Percentiles rank a stretch among this genome's conserved stretches.
Evolutionary conservation across 2,888 invertebrate genomes (phyloP).

Genomic region (Pyrochroa serraticornis): DNA sequence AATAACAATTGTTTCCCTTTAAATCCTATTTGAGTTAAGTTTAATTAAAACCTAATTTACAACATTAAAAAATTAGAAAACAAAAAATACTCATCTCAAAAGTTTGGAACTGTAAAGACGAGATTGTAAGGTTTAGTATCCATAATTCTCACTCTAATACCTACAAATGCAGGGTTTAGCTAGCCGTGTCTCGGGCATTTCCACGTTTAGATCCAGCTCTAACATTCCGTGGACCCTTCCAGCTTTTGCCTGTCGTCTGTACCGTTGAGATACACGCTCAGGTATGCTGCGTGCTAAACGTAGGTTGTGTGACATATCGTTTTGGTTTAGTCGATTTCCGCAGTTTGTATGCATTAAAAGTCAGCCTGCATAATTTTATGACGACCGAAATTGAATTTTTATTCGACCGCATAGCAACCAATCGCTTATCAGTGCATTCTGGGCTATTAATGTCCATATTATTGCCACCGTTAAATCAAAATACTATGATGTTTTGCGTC

Average conservation of each 20-base stretch:
- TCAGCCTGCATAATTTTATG: slow-evolving; percentile 23
- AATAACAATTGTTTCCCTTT: no score
- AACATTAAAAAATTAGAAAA: no score
- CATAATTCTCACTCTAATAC: no score
- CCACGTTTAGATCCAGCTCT: no score
- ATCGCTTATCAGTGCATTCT: slow-evolving; percentile 21
- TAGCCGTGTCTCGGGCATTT: no score
- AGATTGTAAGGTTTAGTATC: no score
- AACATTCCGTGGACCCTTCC: no score
- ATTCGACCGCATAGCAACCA: slow-evolving; percentile 24
- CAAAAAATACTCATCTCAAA: no score
- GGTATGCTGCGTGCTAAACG: slow-evolving; percentile 8
- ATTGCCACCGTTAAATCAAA: slow-evolving; percentile 21
- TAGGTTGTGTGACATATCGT: slow-evolving; percentile 9
- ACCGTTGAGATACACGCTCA: slow-evolving; percentile 8
- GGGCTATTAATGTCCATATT: slow-evolving; percentile 15
- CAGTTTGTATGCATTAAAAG: slow-evolving; percentile 21
- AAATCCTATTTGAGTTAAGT: no score
- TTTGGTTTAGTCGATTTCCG: background rate
- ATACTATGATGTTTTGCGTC: slow-evolving; percentile 21
- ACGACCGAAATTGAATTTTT: slow-evolving; percentile 28
- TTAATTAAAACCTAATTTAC: no score
- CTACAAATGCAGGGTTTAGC: no score
- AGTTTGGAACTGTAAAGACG: no score
- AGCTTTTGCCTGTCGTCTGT: background rate